phyloP scores from a whole-genome alignment of 53 echinoderm and acorn worm species.

The Apostichopus leukothele region DNA sequence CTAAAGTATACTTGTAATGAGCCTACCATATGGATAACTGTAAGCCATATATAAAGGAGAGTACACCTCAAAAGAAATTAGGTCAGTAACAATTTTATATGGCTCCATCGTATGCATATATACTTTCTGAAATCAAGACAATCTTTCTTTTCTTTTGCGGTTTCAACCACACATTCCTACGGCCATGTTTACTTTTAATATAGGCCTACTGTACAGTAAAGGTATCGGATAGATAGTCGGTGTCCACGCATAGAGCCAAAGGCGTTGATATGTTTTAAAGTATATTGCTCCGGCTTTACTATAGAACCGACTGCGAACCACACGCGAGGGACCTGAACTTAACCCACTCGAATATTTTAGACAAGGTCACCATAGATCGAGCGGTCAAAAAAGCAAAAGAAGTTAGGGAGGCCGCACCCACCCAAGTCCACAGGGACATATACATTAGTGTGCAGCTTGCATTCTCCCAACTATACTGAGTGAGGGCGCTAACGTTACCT shows the following conservation, averaged over 20 bases:
- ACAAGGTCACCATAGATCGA: not conserved
- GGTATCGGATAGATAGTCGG: too few relatives aligned
- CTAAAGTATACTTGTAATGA: not conserved
- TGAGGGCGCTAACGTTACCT: too few relatives aligned
- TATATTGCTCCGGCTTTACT: too few relatives aligned
- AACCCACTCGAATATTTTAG: not conserved
- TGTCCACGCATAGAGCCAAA: too few relatives aligned
- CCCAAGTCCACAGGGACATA: too few relatives aligned
- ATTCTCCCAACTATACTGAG: too few relatives aligned
- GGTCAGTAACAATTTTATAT: conserved; percentile 12
- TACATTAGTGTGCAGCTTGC: too few relatives aligned
- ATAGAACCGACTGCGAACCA: not conserved
- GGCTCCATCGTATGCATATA: not conserved
- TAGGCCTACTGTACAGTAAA: too few relatives aligned
- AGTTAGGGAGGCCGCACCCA: too few relatives aligned
- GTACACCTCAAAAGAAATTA: conserved; percentile 10
- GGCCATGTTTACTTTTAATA: conserved; percentile 5
- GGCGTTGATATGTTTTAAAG: too few relatives aligned
- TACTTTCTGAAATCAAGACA: conserved; percentile 12
- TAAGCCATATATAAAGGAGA: not conserved
- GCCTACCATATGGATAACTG: not conserved
- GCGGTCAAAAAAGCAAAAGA: not conserved
- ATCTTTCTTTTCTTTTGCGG: not conserved
- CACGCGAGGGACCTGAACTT: not conserved
- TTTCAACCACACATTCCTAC: conserved; percentile 26